A percentile compares a stretch with the other conserved stretches of the same genome.
Conservation (phyloP, 2,797 vertebrate species). For the Chelon labrosus region DNA sequence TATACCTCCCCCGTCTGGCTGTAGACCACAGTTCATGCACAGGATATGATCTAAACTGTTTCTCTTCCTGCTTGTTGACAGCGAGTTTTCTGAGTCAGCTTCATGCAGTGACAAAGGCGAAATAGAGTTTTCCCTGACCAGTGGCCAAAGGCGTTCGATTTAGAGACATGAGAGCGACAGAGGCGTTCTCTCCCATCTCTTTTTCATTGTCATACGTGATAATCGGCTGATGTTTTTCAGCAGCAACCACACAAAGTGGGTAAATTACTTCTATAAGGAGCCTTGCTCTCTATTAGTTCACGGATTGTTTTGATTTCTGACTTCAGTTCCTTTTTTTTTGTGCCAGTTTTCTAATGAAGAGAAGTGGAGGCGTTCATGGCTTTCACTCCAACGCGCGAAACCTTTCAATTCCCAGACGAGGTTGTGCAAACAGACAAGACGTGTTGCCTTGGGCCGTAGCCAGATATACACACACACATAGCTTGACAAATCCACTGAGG, state of each 20-base stretch:
- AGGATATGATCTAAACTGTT: constrained; percentile 78
- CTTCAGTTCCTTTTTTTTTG: constrained; percentile 36
- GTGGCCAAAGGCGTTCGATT: constrained; percentile 6
- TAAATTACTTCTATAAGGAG: constrained; percentile 26
- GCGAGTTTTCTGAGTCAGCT: constrained; percentile 56
- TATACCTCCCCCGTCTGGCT: constrained; percentile 51
- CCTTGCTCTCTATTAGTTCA: constrained; percentile 15
- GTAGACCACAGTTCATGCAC: constrained; percentile 57
- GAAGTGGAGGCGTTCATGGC: constrained; percentile 38
- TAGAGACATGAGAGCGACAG: background rate
- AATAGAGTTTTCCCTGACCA: constrained; percentile 20
- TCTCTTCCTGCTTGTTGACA: constrained; percentile 74
- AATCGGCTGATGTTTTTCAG: constrained; percentile 9
- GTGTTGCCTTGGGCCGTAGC: constrained; percentile 61
- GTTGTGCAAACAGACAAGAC: constrained; percentile 70
- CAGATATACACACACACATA: constrained; percentile 46
- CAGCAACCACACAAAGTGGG: background rate
- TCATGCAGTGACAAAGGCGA: constrained; percentile 52
- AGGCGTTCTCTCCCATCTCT: background rate
- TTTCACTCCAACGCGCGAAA: constrained; percentile 49
- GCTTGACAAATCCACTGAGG: constrained; percentile 43
- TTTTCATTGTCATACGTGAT: constrained; percentile 15
- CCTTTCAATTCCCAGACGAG: constrained; percentile 63
- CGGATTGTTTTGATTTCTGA: constrained; percentile 43
- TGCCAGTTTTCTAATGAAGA: constrained; percentile 24